A percentile compares a stretch with the other conserved stretches of the same genome.
phyloP scores from a whole-genome alignment of 2,888 invertebrate genomes.

The Polydesmus complanatus region DNA sequence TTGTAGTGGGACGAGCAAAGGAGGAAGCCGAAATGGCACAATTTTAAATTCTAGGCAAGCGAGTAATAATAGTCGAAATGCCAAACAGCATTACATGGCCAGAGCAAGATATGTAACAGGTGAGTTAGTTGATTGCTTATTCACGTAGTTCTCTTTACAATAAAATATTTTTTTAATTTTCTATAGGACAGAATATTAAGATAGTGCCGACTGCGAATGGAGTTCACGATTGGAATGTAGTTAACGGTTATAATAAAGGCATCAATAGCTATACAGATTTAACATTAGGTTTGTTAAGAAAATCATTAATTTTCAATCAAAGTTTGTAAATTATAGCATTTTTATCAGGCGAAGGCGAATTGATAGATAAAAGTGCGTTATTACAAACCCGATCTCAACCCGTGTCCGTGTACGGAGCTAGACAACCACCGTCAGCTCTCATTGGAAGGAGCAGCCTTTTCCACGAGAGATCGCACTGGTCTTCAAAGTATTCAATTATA shows the following conservation, averaged over 20 bases:
- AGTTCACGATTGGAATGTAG: slow-evolving; percentile 7
- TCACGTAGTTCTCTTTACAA: background rate
- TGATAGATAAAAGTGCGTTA: background rate
- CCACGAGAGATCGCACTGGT: slow-evolving; percentile 58
- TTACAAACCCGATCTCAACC: slow-evolving; percentile 8
- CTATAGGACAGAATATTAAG: slow-evolving; percentile 28
- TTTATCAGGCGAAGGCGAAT: background rate
- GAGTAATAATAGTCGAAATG: slow-evolving; percentile 26
- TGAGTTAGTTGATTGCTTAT: background rate
- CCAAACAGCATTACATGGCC: slow-evolving; percentile 62
- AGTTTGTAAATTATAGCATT: background rate
- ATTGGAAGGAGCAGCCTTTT: slow-evolving; percentile 30
- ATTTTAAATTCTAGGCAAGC: background rate
- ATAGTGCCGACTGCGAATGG: slow-evolving; percentile 22
- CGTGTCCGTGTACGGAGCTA: slow-evolving; percentile 6
- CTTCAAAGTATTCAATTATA: slow-evolving; percentile 61
- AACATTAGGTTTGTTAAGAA: slow-evolving; percentile 1
- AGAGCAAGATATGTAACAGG: slow-evolving; percentile 68
- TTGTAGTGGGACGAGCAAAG: too few relatives aligned
- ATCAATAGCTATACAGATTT: background rate
- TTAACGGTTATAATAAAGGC: background rate
- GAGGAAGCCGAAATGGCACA: too few relatives aligned
- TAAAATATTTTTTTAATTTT: background rate
- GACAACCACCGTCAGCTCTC: background rate
- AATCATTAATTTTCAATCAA: background rate